Evolutionary conservation across 2,888 invertebrate species (phyloP).

Genomic region (Perizoma flavofasciatum): DNA sequence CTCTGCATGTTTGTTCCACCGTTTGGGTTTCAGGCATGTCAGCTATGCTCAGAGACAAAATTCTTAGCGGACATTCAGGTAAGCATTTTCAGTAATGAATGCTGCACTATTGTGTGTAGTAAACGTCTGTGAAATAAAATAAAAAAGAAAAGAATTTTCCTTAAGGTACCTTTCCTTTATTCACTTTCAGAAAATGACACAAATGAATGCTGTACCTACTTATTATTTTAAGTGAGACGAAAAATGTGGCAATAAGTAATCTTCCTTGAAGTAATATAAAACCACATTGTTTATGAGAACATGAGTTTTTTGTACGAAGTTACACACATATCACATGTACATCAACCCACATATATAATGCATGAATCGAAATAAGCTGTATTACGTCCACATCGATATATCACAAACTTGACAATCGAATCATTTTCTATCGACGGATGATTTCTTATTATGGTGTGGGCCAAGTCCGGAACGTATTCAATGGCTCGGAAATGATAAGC

Average conservation of each 20-base stretch:
- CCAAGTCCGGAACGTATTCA: slow-evolving; percentile 55
- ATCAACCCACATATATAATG: slow-evolving; percentile 1
- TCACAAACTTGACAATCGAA: slow-evolving; percentile 54
- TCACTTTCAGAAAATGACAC: no score
- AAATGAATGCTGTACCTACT: no score
- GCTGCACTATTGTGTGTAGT: slow-evolving; percentile 7
- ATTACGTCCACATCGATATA: slow-evolving; percentile 44
- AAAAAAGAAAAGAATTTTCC: no score
- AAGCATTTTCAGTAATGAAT: slow-evolving; percentile 9
- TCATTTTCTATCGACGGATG: slow-evolving; percentile 55
- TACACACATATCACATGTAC: no score
- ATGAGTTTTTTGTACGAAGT: no score
- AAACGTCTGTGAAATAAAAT: neutral
- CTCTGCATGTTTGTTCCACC: slow-evolving; percentile 16
- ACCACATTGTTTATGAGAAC: no score
- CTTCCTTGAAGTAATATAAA: no score
- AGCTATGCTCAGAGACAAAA: slow-evolving; percentile 16
- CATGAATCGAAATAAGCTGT: slow-evolving; percentile 32
- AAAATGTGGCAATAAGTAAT: no score
- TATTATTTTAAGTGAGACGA: no score
- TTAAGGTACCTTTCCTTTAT: no score
- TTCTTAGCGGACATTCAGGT: slow-evolving; percentile 22
- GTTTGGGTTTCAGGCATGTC: slow-evolving; percentile 10
- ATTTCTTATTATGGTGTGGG: slow-evolving; percentile 60
- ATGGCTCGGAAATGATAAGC: slow-evolving; percentile 69